Base-by-base conservation (phyloP, 2,888 invertebrate species). In the Tinea semifulvella region DNA sequence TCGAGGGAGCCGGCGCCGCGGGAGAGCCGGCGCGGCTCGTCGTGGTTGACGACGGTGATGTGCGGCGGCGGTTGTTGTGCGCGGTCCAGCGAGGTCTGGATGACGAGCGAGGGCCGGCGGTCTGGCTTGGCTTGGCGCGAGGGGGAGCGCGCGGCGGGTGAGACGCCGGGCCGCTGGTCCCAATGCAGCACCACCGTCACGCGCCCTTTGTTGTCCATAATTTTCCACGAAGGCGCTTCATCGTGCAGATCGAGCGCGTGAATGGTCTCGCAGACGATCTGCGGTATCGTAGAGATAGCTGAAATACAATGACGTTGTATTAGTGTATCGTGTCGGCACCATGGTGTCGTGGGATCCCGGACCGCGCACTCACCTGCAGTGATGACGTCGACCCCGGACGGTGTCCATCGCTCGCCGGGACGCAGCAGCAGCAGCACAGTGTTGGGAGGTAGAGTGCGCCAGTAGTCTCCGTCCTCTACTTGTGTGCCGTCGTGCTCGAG, bases 151-250 rank as follows among this genome's bases (percentile, higher is more conserved):
- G 85, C 86, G 55, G 82, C 82, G 57, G 84, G 82, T 58, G 86
- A 86, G 59, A 85, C 82, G 62, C 84, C 86, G 75, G 86, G 89
- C 60, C 92, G 89, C 84, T 94, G 94, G 85, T 96, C 96, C 96
- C 96, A 96, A 83, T 96, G 94, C 74, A 96, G 85, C 72, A 96
- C 95, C 84, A 96, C 94, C 65, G 96, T 96, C 84, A 96, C 93
- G 74, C 94, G 90, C 74, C 95, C 96, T 85, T 94, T 94, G 88
- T 94, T 94, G 89, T 96, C 96, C 94, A 95, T 95, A 85, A 96
- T 95, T 84, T 96, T 96, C 96, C 96, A 96, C 83, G 94, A 94
- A 69, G 96, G 95, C 73, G 94, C 94, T 83, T 95, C 94, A 91
- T 94, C 93, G 85, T 94, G 94, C 73, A 96, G 85, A 82, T 95